These are phyloP conservation scores for Caradrina kadenii DNA, from an alignment of 2,888 invertebrate genomes.

Conservation along the genomic window DNA sequence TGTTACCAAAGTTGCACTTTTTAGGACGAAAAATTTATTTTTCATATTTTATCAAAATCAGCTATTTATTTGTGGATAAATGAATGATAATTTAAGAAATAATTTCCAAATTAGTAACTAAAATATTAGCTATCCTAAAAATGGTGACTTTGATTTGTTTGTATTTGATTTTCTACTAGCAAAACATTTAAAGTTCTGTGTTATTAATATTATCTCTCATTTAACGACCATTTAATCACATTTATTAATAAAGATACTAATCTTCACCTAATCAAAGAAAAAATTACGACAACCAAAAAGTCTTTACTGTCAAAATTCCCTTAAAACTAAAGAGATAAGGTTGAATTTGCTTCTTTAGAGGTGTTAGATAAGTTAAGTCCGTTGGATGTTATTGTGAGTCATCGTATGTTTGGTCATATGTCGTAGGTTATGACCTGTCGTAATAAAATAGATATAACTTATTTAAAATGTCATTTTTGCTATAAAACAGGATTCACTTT, in stretches of 20 bases:
- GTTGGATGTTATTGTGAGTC: slow-evolving; percentile 45
- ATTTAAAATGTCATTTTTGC: slow-evolving; percentile 28
- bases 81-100: no score
- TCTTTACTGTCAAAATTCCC: background rate
- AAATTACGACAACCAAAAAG: background rate
- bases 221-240: slow-evolving; percentile 22
- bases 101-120: no score
- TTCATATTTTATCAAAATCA: no score
- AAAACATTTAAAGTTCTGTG: background rate
- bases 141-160: background rate
- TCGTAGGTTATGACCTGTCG: slow-evolving; percentile 68
- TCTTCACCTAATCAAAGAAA: slow-evolving; percentile 7
- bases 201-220: background rate
- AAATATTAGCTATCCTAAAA: slow-evolving; percentile 15
- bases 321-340: background rate
- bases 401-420: slow-evolving; percentile 54
- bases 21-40: no score
- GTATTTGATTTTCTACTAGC: background rate
- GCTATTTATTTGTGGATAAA: no score
- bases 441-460: slow-evolving; percentile 58
- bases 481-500: background rate
- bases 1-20: no score
- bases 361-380: slow-evolving; percentile 1
- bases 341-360: background rate
- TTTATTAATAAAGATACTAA: slow-evolving; percentile 16